Conservation (phyloP, 2,797 vertebrate genomes). For the Xyrichtys novacula region DNA sequence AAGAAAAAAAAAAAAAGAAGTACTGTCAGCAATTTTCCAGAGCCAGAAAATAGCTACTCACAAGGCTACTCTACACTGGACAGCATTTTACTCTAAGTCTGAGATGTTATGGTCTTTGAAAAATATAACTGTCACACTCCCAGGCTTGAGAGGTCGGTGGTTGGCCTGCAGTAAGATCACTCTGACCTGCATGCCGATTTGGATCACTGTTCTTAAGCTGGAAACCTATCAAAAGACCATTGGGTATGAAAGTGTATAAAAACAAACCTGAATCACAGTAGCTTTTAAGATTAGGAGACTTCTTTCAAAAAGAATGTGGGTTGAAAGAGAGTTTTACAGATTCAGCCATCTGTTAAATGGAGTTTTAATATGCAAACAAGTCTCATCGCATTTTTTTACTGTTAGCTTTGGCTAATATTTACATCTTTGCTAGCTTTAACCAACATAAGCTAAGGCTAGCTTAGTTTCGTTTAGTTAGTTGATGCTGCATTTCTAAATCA, state of each 20-base stretch:
- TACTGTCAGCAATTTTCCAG: slow-evolving; percentile 54
- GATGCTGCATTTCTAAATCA: neutral
- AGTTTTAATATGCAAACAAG: neutral
- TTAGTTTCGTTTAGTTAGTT: too few species aligned
- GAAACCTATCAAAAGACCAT: slow-evolving; percentile 23
- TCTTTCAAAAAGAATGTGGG: neutral
- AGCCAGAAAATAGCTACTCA: slow-evolving; percentile 49
- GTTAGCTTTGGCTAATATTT: neutral
- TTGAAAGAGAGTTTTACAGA: slow-evolving; percentile 7
- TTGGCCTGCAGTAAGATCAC: slow-evolving; percentile 56
- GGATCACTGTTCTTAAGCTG: neutral
- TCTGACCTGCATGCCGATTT: slow-evolving; percentile 32
- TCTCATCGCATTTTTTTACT: slow-evolving; percentile 1
- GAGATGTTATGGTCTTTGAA: slow-evolving; percentile 27
- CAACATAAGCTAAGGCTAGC: neutral
- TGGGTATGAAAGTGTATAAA: slow-evolving; percentile 12
- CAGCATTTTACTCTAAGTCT: slow-evolving; percentile 36
- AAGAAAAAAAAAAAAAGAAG: slow-evolving; percentile 24
- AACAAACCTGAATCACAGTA: slow-evolving; percentile 13
- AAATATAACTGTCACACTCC: slow-evolving; percentile 13
- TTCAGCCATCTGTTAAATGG: neutral
- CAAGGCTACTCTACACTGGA: slow-evolving; percentile 48
- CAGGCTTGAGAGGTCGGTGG: slow-evolving; percentile 11
- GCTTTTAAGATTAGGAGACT: slow-evolving; percentile 12
- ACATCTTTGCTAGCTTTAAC: too few species aligned